Percentiles rank a stretch among this genome's conserved stretches.
Evolutionary conservation across 1,140 invertebrate species (phyloP).

Genomic region (Paralvinella palmiformis): DNA sequence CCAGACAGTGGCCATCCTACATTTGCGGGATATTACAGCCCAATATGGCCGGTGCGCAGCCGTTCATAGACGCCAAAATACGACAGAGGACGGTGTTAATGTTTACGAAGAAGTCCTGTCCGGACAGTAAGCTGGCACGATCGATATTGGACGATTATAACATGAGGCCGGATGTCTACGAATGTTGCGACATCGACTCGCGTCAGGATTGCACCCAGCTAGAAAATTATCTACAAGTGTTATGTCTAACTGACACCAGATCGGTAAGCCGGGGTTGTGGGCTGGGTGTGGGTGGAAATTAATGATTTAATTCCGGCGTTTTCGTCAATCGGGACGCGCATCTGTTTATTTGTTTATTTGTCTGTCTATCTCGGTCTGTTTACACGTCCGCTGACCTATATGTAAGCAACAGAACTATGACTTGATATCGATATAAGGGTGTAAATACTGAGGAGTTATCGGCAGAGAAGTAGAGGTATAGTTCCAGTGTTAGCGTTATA

Average conservation of each 20-base stretch:
- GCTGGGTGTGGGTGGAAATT: background rate
- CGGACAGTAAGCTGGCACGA: constrained; percentile 31
- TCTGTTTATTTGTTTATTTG: too few relatives aligned
- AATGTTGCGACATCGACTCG: constrained; percentile 40
- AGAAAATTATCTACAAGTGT: constrained; percentile 43
- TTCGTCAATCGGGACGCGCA: too few relatives aligned
- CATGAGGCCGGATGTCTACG: constrained; percentile 23
- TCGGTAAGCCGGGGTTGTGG: constrained; percentile 25
- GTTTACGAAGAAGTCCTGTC: constrained; percentile 39
- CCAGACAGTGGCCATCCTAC: too few relatives aligned
- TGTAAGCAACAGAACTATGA: too few relatives aligned
- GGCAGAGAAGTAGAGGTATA: too few relatives aligned
- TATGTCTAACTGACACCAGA: constrained; percentile 41
- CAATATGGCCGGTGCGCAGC: constrained; percentile 32
- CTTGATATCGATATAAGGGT: too few relatives aligned
- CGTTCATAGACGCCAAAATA: constrained; percentile 42
- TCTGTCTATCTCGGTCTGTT: too few relatives aligned
- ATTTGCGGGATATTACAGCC: too few relatives aligned
- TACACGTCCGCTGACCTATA: too few relatives aligned
- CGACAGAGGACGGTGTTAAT: constrained; percentile 37
- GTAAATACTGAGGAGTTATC: too few relatives aligned
- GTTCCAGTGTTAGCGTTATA: too few relatives aligned
- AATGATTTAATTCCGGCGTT: too few relatives aligned
- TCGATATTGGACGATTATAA: constrained; percentile 30
- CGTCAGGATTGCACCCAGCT: constrained; percentile 42